These are phyloP conservation scores for Raphicerus campestris DNA, from an alignment of 2,113 vertebrate genomes.

Conservation along the genomic window DNA sequence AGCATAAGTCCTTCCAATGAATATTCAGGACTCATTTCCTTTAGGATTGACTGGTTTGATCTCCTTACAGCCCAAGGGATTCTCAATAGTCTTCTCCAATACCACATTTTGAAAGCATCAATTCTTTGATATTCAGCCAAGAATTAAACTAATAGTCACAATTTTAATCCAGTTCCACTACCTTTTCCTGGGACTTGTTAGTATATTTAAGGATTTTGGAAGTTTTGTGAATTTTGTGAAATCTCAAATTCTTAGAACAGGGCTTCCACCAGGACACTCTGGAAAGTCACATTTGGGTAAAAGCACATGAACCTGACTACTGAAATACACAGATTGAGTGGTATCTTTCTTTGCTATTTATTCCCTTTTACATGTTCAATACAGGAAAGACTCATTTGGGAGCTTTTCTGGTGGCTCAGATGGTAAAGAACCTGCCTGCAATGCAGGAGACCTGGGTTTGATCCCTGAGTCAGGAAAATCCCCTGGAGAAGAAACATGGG, in stretches of 20 bases:
- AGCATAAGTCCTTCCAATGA: neutral
- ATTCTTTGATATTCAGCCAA: neutral
- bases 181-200: neutral
- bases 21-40: neutral
- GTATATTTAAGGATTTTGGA: neutral
- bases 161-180: neutral
- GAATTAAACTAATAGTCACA: neutral
- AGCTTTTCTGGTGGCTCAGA: neutral
- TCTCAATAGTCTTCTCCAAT: neutral
- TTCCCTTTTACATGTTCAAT: neutral
- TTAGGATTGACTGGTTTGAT: neutral
- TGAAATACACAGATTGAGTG: neutral
- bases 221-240: constrained; percentile 16
- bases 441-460: neutral
- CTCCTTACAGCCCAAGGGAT: neutral
- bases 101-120: neutral
- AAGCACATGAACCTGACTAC: neutral
- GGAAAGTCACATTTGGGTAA: neutral
- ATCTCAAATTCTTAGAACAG: neutral
- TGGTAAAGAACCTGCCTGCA: neutral
- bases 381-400: neutral
- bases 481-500: too few relatives aligned
- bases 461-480: neutral
- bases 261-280: neutral
- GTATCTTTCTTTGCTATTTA: neutral